Evolutionary conservation across 2,888 invertebrate genomes (phyloP), one percentile per base, ranked within the genome.

Genomic region (Tetheella fluctuosa): DNA sequence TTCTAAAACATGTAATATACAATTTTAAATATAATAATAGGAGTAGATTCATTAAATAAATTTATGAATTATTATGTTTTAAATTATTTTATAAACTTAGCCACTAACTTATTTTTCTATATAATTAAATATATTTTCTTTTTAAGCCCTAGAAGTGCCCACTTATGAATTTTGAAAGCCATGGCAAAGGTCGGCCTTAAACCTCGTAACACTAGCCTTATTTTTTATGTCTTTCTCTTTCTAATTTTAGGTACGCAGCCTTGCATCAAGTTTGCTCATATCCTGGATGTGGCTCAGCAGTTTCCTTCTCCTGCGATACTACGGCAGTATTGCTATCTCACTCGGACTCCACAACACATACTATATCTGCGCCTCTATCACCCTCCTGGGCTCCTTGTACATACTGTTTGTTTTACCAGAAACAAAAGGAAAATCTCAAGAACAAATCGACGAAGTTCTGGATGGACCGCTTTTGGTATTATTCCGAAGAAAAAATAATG

Each of bases 231-330:
- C n/a, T n/a, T n/a, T 37, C 13, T 48, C 34, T 64, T 65, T 54
- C 54, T 52, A 23, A 28, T 68, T 64, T 42, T 77, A 93, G 93
- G 89, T 91, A 1, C 84, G 93, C 57, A 86, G 90, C 58, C 79
- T 93, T 6, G 92, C 92, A 0, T 92, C 93, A 34, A 90, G 93
- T 56, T 76, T 93, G 23, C 81, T 93, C 17, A 88, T 92, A 70
- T 88, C 91, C 30, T 93, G 91, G 90, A 91, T 86, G 82, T 93
- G 93, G 93, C 79, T 91, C 0, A 90, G 86, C 73, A 91, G 81
- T 67, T 93, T 93, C 70, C 76, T 93, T 15, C 71, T 91, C 2
- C 88, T 93, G 1, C 88, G 93, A 7, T 93, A 93, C 79, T 93
- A 87, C 73, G 89, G 90, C 8, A 77, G 83, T 15, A 72, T 90